Evolutionary conservation across 2,888 invertebrate genomes (phyloP).

Genomic region (Zonitis immaculata): DNA sequence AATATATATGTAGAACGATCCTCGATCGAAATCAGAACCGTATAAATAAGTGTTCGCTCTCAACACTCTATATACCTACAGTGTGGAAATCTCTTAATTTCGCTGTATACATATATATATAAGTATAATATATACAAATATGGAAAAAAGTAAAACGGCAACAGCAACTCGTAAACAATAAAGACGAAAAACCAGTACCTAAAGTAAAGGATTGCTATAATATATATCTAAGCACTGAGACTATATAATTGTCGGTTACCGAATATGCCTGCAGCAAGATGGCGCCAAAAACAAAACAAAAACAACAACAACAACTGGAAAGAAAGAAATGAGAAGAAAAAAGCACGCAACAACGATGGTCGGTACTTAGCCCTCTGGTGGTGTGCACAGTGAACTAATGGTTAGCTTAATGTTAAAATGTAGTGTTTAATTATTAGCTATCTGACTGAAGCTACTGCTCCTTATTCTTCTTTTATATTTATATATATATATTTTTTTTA

Average conservation of each 20-base stretch:
- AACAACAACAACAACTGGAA: slow-evolving; percentile 4
- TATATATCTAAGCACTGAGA: slow-evolving; percentile 44
- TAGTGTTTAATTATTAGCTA: slow-evolving; percentile 43
- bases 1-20: neutral
- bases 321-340: neutral
- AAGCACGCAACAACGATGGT: slow-evolving; percentile 6
- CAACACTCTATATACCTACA: neutral
- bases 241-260: slow-evolving; percentile 46
- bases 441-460: slow-evolving; percentile 39
- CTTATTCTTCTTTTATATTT: neutral
- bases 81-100: slow-evolving; percentile 29
- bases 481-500: too few species aligned
- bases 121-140: neutral
- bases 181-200: slow-evolving; percentile 23
- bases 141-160: slow-evolving; percentile 4
- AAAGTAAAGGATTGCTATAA: slow-evolving; percentile 34
- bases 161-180: too few species aligned
- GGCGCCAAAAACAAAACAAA: slow-evolving; percentile 47
- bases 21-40: slow-evolving; percentile 4
- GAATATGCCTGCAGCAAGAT: slow-evolving; percentile 43
- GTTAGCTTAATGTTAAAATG: slow-evolving; percentile 42
- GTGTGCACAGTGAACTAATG: slow-evolving; percentile 44
- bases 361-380: slow-evolving; percentile 35
- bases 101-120: slow-evolving; percentile 29
- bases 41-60: neutral